A percentile compares a stretch with the other conserved stretches of the same genome.
Conservation (phyloP, 92 coral and sea anemone species). For the Siderastrea radians region DNA sequence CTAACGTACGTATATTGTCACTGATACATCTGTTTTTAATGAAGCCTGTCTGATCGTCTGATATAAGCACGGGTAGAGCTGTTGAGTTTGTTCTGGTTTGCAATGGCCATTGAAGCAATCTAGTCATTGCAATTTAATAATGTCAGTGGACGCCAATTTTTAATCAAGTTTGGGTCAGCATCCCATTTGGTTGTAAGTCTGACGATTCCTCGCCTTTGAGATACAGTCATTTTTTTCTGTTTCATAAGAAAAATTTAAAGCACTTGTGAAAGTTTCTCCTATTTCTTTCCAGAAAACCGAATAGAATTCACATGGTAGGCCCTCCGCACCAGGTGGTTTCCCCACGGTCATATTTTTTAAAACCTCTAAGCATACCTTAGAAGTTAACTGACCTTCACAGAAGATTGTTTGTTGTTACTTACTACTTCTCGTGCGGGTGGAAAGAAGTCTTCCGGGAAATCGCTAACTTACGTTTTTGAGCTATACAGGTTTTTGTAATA, state of each 20-base stretch:
- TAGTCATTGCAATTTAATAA: neutral
- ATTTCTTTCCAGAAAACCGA: neutral
- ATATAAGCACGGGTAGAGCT: neutral
- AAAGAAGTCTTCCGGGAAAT: neutral
- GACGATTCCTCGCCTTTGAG: neutral
- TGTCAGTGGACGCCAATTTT: neutral
- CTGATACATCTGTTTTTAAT: slow-evolving; percentile 16
- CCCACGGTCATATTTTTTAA: neutral
- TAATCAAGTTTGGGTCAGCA: neutral
- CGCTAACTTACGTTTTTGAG: neutral
- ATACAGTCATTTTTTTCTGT: neutral
- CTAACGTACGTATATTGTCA: neutral
- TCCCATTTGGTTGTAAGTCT: neutral
- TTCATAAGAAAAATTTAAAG: neutral
- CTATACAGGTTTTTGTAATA: neutral
- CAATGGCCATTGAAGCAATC: neutral
- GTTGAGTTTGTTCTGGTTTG: neutral
- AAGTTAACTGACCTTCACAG: neutral
- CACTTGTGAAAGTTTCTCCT: neutral
- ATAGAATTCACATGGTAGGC: slow-evolving; percentile 2
- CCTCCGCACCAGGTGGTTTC: neutral
- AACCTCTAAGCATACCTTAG: neutral
- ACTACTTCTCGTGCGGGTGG: slow-evolving; percentile 10
- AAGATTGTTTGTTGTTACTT: neutral
- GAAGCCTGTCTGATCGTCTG: slow-evolving; percentile 1